Evolutionary conservation across 2,113 vertebrate genomes (phyloP).

Genomic region (Motacilla alba): DNA sequence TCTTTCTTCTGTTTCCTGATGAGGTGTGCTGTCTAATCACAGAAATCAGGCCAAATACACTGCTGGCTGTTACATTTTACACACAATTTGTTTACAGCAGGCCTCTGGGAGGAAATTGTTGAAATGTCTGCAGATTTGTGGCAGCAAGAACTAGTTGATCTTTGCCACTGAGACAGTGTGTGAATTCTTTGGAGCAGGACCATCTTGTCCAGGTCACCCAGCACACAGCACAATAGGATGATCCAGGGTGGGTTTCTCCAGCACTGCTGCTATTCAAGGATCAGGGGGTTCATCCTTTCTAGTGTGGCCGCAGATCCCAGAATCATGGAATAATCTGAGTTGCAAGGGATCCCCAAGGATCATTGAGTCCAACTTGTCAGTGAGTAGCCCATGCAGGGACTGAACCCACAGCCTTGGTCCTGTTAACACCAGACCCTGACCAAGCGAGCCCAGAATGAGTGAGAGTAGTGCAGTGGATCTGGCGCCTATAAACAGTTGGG

Average conservation of each 20-base stretch:
- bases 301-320: background rate
- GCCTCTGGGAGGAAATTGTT: background rate
- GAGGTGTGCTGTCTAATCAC: background rate
- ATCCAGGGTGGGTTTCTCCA: background rate
- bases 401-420: background rate
- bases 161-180: background rate
- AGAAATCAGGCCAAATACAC: background rate
- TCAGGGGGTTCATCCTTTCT: background rate
- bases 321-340: background rate
- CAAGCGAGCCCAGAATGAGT: background rate
- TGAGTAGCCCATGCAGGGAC: background rate
- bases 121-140: background rate
- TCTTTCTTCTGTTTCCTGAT: background rate
- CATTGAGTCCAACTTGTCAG: accelerated
- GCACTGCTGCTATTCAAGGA: background rate
- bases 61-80: background rate
- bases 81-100: background rate
- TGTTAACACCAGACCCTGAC: background rate
- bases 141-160: background rate
- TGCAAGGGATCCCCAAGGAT: background rate
- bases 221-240: background rate
- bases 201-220: background rate
- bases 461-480: background rate
- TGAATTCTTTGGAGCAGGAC: background rate
- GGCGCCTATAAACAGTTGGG: background rate